A percentile compares a stretch with the other conserved stretches of the same genome.
These are phyloP conservation scores for Cyrtonyx montezumae DNA, from an alignment of 2,113 vertebrate genomes.

Conservation along the genomic window DNA sequence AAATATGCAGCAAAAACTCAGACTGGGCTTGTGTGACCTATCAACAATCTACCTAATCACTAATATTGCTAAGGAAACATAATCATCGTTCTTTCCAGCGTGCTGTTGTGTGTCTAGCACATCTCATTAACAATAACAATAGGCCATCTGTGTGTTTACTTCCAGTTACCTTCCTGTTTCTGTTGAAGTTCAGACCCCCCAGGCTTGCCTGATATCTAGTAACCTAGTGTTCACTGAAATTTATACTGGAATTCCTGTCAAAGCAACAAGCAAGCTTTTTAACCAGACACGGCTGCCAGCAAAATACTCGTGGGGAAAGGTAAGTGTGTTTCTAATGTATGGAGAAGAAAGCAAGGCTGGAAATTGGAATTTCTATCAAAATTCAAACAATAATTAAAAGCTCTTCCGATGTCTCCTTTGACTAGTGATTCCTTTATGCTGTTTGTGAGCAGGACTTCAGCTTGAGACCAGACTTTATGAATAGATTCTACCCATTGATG, in stretches of 20 bases:
- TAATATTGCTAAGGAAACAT: conserved; percentile 42
- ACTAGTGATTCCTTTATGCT: neutral
- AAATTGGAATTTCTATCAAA: neutral
- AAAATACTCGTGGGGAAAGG: conserved; percentile 86
- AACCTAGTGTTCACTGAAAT: conserved; percentile 80
- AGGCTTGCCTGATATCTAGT: conserved; percentile 83
- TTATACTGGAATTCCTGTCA: conserved; percentile 81
- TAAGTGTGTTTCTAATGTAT: conserved; percentile 26
- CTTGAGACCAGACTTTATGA: neutral
- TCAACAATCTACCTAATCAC: neutral
- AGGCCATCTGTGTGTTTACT: conserved; percentile 53
- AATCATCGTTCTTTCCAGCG: conserved; percentile 15
- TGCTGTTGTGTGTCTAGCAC: neutral
- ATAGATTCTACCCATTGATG: neutral
- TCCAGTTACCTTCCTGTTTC: conserved; percentile 86
- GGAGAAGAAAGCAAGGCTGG: neutral
- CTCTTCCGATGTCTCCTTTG: neutral
- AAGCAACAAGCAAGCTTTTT: conserved; percentile 74
- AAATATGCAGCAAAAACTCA: neutral
- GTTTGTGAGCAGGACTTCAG: neutral
- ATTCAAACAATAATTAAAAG: neutral
- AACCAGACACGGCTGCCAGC: conserved; percentile 89
- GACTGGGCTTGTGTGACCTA: neutral
- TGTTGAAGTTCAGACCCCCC: conserved; percentile 88
- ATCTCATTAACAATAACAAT: conserved; percentile 38